Evolutionary conservation across 2,797 vertebrate species (phyloP), one percentile per base, ranked within the genome.

Genomic region (Oryzias sinensis): DNA sequence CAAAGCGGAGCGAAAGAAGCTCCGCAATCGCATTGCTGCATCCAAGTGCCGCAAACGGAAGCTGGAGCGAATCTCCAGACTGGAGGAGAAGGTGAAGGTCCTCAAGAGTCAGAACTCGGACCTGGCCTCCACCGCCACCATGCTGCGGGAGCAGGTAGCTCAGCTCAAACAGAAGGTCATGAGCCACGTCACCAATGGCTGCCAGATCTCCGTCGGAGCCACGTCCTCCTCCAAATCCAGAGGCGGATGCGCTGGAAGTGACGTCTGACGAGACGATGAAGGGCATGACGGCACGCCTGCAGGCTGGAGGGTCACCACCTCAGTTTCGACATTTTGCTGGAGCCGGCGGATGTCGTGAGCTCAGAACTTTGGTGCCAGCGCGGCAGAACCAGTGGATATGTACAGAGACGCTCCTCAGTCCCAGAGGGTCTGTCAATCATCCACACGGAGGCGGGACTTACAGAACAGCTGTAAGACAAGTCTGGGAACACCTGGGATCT

Each of bases 11-110:
- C 91, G 94, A 61, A 96, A 96, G 80, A 92, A 94, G 65, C 89
- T 94, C 27, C 90, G 94, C 52, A 95, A 96, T 69, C 92, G 94
- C 49, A 95, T 96, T 8, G 94, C 94, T 0, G 94, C 94, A 2
- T 96, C 94, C 53, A 96, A 95, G 76, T 96, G 94, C 70, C 94
- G 94, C 27, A 94, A 93, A 72, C 83, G 94, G 55, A 95, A 96
- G 72, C 88, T 96, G 78, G 94, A 96, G 83, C 83, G 94, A 24
- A 96, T 96, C 66, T 93, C 94, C 0, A 88, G 94, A 1, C 85
- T 96, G 69, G 94, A 96, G 74, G 94, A 95, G 76, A 95, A 94
- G 60, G 94, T 96, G 52, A 94, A 94, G 80, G 92, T 92, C 33
- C 90, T 96, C 25, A 95, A 96, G 81, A 92, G 70, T 22, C 94